These are phyloP conservation scores for Lypha dubia DNA, from an alignment of 2,888 invertebrate species.

Conservation along the genomic window DNA sequence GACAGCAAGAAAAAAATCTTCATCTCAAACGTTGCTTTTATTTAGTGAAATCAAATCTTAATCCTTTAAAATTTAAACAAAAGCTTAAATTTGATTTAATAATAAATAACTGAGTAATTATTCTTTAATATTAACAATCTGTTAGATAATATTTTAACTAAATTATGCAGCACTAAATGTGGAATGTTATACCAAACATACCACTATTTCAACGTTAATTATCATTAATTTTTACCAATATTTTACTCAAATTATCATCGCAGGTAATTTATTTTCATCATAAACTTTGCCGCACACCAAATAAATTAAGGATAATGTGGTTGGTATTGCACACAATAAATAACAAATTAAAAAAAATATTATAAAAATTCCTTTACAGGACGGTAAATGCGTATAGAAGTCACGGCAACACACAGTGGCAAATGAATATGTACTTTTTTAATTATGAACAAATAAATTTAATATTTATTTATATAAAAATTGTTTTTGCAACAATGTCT, in stretches of 20 bases:
- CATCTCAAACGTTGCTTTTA: no score
- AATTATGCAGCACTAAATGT: no score
- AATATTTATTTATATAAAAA: neutral
- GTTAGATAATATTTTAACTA: no score
- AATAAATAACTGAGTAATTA: no score
- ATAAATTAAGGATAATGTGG: neutral
- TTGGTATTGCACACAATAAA: neutral
- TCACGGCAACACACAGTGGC: neutral
- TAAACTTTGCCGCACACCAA: neutral
- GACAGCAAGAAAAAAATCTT: no score
- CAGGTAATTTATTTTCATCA: slow-evolving; percentile 27
- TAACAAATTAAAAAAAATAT: neutral
- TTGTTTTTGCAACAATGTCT: neutral
- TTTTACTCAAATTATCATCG: neutral
- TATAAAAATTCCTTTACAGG: slow-evolving; percentile 1
- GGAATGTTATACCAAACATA: neutral
- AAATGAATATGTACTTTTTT: neutral
- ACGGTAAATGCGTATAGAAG: slow-evolving; percentile 2
- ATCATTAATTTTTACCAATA: neutral
- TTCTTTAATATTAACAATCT: no score
- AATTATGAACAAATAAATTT: neutral
- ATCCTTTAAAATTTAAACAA: no score
- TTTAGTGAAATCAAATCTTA: no score
- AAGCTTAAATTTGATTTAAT: no score
- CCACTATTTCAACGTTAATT: neutral